Evolutionary conservation across 2,113 vertebrate species (phyloP), one percentile per base, ranked within the genome.

Genomic region (Perccottus glenii): DNA sequence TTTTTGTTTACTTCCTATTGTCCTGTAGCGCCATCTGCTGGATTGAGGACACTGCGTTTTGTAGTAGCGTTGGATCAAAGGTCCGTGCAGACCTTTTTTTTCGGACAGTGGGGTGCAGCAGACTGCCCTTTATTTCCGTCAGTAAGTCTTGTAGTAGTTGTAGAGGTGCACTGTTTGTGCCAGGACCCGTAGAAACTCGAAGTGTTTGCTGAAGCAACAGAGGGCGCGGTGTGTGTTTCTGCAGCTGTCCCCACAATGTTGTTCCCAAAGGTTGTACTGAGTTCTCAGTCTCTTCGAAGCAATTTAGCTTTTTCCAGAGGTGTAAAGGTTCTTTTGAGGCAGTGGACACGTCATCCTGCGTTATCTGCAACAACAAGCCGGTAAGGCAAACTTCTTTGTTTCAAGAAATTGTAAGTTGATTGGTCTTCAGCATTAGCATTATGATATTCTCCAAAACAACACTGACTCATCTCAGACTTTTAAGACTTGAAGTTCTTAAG

Each of bases 311-410:
- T 78, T 12, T 51, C 48, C 40, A 47, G 67, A 16, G 32, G 12
- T 8, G 9, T 16, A 0, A 52, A 48, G 15, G 4, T 64, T 59
- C 11, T 79, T 9, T 51, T 45, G 33, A 81, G 47, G 60, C 32
- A 59, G 0, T 58, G 85, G 83, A 81, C 35, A 0, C 43, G 12
- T 5, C 51, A 40, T 3, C 33, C 57, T 0, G 61, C 47, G 11
- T 4, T 78, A 7, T 27, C 35, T 36, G 59, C 77, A 38, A 73
- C 77, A 38, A 73, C 70, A 0, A 75, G 53, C 1, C 82, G 90
- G 90, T 92, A 73, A 87, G 88, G 14, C 33, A 36, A 40, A 40
- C 38, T 8, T 6, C 38, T 6, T 40, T 40, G 1, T 40, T 40
- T 27, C 3, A 27, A 27, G 19, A 27, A 27, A 27, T 27, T 27